Evolutionary conservation across 2,113 vertebrate species (phyloP).

Genomic region (Lycocorax pyrrhopterus): DNA sequence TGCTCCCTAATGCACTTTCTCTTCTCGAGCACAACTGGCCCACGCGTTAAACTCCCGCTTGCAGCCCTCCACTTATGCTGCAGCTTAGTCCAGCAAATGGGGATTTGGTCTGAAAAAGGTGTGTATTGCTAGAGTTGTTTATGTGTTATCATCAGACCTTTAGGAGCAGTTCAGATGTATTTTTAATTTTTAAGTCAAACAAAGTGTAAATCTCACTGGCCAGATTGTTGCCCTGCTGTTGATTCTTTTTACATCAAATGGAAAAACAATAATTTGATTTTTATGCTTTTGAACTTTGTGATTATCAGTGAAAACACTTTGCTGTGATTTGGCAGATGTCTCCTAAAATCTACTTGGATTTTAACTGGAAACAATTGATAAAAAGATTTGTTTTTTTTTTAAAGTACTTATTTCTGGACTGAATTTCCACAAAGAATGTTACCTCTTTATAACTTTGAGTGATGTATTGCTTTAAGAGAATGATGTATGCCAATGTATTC

Average conservation of each 20-base stretch:
- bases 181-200: neutral
- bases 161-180: neutral
- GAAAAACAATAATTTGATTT: neutral
- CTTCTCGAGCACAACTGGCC: neutral
- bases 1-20: conserved; percentile 27
- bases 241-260: neutral
- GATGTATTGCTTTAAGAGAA: neutral
- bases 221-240: neutral
- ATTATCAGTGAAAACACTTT: neutral
- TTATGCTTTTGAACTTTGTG: neutral
- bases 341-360: neutral
- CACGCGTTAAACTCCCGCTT: neutral
- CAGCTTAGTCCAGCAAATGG: neutral
- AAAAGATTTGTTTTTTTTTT: neutral
- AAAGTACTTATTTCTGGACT: neutral
- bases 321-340: neutral
- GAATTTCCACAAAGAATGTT: neutral
- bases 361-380: neutral
- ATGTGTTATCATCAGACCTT: neutral
- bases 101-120: neutral
- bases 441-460: neutral
- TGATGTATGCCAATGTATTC: neutral
- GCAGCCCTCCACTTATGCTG: neutral
- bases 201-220: neutral
- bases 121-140: neutral